phyloP scores from a whole-genome alignment of 2,888 invertebrate genomes.

The Hololepta plana region DNA sequence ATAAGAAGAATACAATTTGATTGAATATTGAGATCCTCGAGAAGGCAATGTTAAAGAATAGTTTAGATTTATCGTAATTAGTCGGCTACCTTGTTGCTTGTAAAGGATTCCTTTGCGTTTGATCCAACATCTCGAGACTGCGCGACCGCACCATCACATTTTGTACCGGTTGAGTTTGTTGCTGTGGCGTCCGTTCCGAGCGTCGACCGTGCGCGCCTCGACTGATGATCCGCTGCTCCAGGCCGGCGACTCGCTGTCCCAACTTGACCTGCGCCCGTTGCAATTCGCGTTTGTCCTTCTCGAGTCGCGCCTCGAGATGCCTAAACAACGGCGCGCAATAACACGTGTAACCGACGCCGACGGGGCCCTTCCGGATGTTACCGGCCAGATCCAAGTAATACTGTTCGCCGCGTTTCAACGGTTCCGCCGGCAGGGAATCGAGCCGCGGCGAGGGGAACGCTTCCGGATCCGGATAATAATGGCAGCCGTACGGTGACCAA shows the following conservation, averaged over 20 bases:
- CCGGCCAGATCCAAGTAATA: conserved; percentile 90
- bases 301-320: conserved; percentile 69
- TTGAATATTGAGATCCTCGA: too few relatives aligned
- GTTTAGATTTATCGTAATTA: too few relatives aligned
- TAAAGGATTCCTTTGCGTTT: too few relatives aligned
- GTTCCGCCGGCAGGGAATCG: conserved; percentile 73
- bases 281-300: conserved; percentile 61
- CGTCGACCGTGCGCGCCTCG: conserved; percentile 43
- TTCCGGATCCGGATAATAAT: conserved; percentile 73
- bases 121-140: conserved; percentile 51
- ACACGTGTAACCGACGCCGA: conserved; percentile 85
- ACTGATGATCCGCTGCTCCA: conserved; percentile 47
- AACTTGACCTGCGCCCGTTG: conserved; percentile 60
- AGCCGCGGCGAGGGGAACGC: conserved; percentile 72
- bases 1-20: too few relatives aligned
- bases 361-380: conserved; percentile 85
- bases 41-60: too few relatives aligned
- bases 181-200: conserved; percentile 32
- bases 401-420: conserved; percentile 73
- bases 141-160: conserved; percentile 45
- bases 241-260: conserved; percentile 62
- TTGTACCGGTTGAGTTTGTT: conserved; percentile 33
- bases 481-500: conserved; percentile 86
- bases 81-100: too few relatives aligned
- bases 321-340: conserved; percentile 85